Conservation (phyloP, 2,797 vertebrate genomes). For the Leuciscus waleckii region DNA sequence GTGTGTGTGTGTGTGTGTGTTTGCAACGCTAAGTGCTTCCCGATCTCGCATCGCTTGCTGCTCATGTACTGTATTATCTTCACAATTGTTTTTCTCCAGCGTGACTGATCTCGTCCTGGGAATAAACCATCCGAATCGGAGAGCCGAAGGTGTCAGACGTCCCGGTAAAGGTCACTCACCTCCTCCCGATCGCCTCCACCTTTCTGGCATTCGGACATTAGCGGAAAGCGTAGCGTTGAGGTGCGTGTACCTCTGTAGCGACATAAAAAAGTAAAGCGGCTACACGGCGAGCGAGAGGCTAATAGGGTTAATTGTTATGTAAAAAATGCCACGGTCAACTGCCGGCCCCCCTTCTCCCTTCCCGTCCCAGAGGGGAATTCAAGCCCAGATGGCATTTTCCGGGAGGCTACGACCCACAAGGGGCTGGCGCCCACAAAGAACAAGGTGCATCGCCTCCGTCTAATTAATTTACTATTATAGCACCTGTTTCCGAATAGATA, state of each 20-base stretch:
- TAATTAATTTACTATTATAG: constrained; percentile 99
- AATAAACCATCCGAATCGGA: constrained; percentile 49
- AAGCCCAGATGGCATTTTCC: constrained; percentile 97
- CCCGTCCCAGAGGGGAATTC: constrained; percentile 84
- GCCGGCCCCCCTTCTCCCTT: constrained; percentile 71
- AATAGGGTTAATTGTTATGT: constrained; percentile 99
- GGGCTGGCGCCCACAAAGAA: constrained; percentile 90
- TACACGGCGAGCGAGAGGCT: constrained; percentile 76
- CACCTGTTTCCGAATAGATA: constrained; percentile 99
- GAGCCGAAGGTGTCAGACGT: constrained; percentile 23
- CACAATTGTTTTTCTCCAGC: constrained; percentile 41
- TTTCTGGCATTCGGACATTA: constrained; percentile 63
- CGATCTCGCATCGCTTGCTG: constrained; percentile 37
- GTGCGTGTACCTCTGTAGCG: constrained; percentile 70
- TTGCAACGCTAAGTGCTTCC: constrained; percentile 13
- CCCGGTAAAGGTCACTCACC: constrained; percentile 51
- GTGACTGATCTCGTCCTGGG: constrained; percentile 34
- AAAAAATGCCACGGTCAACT: constrained; percentile 89
- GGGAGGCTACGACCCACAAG: constrained; percentile 89
- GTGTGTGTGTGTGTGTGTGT: constrained; percentile 10
- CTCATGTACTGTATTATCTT: constrained; percentile 54
- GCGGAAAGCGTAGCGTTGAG: constrained; percentile 78
- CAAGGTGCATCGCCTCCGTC: constrained; percentile 96
- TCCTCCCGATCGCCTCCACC: constrained; percentile 8
- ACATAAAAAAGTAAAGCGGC: constrained; percentile 53